Evolutionary conservation across 2,888 invertebrate genomes (phyloP), one percentile per base, ranked within the genome.

Genomic region (Dugesia japonica): DNA sequence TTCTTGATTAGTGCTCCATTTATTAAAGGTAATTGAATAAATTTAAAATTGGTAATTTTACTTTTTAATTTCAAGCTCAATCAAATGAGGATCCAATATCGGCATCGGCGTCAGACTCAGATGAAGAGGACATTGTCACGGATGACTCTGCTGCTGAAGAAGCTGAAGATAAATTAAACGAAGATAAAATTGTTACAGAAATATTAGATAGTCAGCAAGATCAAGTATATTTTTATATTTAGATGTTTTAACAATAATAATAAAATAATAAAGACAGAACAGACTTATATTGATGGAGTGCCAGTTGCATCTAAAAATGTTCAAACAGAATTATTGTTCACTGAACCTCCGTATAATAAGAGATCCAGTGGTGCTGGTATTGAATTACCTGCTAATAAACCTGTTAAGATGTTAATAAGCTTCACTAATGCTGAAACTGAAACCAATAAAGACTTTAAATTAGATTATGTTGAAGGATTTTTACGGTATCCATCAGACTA

Each of bases 401-500:
- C 92, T 72, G 94, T 94, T 0, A 93, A 94, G 84, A 92, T 95
- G 85, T 87, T 99, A 0, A 92, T 99, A 79, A 95, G 97, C 26
- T 95, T 99, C 86, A 89, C 89, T 76, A 98, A 98, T 87, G 92
- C 92, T 83, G 56, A 56, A 23, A 23, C 56, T 1, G 56, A 56
- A 23, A 23, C 4, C 20, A n/a, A 56, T 20, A 89, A 90, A 80
- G 72, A 72, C n/a, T 94, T 95, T 82, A 85, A 90, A 27, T 89
- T 99, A 26, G 94, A 98, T 83, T 89, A 90, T 4, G 88, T 97
- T 83, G 97, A 97, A 82, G 94, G 95, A 0, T 95, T 97, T 0
- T 95, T 99, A 89, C 90, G 95, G 81, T 98, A 97, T 84, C 95
- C 97, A 9, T 92, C 94, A 90, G 97, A 98, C 86, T 98, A 92